These are phyloP conservation scores for Erpetoichthys calabaricus DNA, from an alignment of 2,797 vertebrate species.

Conservation along the genomic window DNA sequence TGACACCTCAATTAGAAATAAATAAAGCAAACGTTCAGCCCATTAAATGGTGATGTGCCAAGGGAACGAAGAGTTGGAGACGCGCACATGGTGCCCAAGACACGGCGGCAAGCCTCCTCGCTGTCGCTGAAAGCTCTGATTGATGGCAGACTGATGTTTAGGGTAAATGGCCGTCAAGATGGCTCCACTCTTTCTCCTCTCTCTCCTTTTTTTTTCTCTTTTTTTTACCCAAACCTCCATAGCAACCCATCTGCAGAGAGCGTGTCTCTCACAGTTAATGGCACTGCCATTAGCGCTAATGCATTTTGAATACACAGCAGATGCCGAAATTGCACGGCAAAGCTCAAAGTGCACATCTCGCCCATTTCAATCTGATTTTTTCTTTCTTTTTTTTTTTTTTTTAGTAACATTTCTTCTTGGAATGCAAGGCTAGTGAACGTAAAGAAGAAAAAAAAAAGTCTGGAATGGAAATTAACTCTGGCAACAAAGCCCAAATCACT, in stretches of 20 bases:
- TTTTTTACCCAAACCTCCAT: constrained; percentile 39
- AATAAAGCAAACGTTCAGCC: neutral
- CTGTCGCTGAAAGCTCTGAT: constrained; percentile 67
- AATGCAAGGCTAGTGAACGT: neutral
- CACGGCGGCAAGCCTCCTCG: too few species aligned
- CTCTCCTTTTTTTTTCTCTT: constrained; percentile 24
- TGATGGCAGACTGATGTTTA: constrained; percentile 69
- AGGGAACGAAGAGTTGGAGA: neutral
- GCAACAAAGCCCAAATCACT: neutral
- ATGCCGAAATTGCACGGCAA: constrained; percentile 62
- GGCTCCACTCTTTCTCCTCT: constrained; percentile 45
- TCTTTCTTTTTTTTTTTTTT: constrained; percentile 7
- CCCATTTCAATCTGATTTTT: too few species aligned
- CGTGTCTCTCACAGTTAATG: constrained; percentile 63
- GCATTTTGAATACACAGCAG: constrained; percentile 76
- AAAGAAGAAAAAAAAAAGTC: neutral
- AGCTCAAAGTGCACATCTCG: constrained; percentile 45
- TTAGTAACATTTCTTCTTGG: neutral
- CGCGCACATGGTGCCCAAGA: too few species aligned
- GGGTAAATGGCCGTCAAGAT: constrained; percentile 65
- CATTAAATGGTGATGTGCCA: neutral
- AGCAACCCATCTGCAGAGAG: constrained; percentile 66
- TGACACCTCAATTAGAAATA: neutral
- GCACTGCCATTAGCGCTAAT: constrained; percentile 80
- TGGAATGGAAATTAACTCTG: neutral